Evolutionary conservation across 2,888 invertebrate species (phyloP).

Genomic region (Epinotia demarniana): DNA sequence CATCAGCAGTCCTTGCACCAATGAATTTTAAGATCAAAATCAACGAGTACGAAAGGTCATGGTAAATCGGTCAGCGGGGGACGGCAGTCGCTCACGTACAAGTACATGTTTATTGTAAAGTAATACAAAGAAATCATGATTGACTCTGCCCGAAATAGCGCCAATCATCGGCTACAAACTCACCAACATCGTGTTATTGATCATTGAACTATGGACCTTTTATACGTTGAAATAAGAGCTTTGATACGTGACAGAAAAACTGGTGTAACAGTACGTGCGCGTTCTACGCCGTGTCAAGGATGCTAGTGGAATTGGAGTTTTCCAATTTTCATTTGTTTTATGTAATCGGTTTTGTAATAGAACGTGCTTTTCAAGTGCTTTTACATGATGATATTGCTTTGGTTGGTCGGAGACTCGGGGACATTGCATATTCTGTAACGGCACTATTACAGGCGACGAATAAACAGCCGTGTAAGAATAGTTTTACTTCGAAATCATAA

Average conservation of each 20-base stretch:
- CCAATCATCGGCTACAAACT: constrained; percentile 53
- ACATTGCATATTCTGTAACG: neutral
- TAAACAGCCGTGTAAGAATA: neutral
- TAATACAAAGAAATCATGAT: constrained; percentile 62
- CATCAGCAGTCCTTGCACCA: constrained; percentile 57
- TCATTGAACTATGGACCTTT: neutral
- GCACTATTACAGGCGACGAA: neutral
- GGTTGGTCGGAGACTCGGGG: neutral
- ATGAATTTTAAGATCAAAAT: constrained; percentile 54
- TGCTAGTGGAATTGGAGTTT: constrained; percentile 50
- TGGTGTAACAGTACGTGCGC: constrained; percentile 27
- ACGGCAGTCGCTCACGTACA: constrained; percentile 64
- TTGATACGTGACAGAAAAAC: neutral
- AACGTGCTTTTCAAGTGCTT: constrained; percentile 3
- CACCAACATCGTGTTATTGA: constrained; percentile 2
- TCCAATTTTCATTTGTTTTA: constrained; percentile 44
- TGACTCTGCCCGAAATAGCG: constrained; percentile 63
- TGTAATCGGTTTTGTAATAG: constrained; percentile 21
- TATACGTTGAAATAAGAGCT: constrained; percentile 5
- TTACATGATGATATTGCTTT: neutral
- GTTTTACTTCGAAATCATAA: neutral
- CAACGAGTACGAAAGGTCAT: constrained; percentile 61
- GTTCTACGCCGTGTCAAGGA: constrained; percentile 64
- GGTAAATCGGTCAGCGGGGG: constrained; percentile 63
- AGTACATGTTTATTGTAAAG: constrained; percentile 59